Evolutionary conservation across 2,797 vertebrate genomes (phyloP).

Genomic region (Uromys caudimaculatus): DNA sequence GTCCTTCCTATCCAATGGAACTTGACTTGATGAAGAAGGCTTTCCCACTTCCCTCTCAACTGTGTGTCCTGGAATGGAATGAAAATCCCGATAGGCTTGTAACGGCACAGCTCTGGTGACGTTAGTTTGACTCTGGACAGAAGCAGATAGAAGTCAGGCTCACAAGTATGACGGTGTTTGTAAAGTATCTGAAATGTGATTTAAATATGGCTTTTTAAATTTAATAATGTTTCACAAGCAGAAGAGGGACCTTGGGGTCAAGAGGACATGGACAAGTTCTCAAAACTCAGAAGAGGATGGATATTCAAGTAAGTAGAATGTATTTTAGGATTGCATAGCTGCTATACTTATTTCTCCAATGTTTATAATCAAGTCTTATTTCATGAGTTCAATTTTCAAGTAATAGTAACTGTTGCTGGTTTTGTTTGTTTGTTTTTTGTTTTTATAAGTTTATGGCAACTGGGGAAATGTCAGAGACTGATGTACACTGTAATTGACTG

Average conservation of each 20-base stretch:
- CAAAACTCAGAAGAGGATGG: slow-evolving; percentile 70
- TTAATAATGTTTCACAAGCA: slow-evolving; percentile 79
- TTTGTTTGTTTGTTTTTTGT: neutral
- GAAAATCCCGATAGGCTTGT: slow-evolving; percentile 70
- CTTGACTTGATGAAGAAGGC: slow-evolving; percentile 82
- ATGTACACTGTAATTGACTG: slow-evolving; percentile 73
- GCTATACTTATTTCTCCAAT: neutral
- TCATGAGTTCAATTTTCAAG: slow-evolving; percentile 24
- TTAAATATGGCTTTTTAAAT: slow-evolving; percentile 79
- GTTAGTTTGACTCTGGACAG: slow-evolving; percentile 78
- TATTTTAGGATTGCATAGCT: slow-evolving; percentile 38
- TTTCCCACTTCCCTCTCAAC: slow-evolving; percentile 66
- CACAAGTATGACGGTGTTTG: slow-evolving; percentile 82
- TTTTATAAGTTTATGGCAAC: slow-evolving; percentile 58
- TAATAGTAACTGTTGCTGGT: neutral
- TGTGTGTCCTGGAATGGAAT: slow-evolving; percentile 43
- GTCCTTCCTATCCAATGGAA: slow-evolving; percentile 85
- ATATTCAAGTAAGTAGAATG: slow-evolving; percentile 84
- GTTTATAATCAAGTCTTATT: slow-evolving; percentile 34
- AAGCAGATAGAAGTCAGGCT: slow-evolving; percentile 78
- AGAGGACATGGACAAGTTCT: slow-evolving; percentile 73
- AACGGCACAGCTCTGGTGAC: slow-evolving; percentile 74
- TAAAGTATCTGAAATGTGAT: slow-evolving; percentile 77
- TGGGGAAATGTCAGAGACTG: slow-evolving; percentile 63
- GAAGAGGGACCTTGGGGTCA: slow-evolving; percentile 67